Evolutionary conservation across 1,140 invertebrate genomes (phyloP).

Genomic region (Ladona fulva): DNA sequence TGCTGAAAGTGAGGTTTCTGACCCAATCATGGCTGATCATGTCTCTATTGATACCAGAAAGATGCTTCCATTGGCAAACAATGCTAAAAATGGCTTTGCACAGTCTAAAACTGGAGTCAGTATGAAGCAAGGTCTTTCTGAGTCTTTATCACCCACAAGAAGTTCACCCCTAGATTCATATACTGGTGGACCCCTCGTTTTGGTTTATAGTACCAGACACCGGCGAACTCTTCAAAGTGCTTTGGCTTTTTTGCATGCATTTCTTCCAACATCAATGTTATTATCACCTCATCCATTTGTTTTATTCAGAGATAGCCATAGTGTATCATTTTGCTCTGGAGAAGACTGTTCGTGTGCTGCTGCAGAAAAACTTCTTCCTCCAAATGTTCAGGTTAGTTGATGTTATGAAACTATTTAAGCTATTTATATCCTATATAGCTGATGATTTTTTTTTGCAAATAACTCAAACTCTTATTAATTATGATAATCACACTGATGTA

Average conservation of each 20-base stretch:
- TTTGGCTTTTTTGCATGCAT: constrained; percentile 66
- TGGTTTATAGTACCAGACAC: constrained; percentile 73
- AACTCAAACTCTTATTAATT: no score
- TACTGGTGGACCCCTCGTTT: not conserved
- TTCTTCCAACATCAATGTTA: constrained; percentile 44
- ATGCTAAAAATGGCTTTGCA: not conserved
- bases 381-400: not conserved
- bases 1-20: not conserved
- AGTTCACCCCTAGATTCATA: not conserved
- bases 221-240: constrained; percentile 82
- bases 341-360: constrained; percentile 67
- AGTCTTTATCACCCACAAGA: not conserved
- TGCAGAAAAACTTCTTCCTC: constrained; percentile 41
- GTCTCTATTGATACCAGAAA: not conserved
- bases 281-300: constrained; percentile 36
- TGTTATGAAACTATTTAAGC: not conserved
- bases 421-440: not conserved
- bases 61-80: not conserved
- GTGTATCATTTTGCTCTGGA: constrained; percentile 73
- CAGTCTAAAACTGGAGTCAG: not conserved
- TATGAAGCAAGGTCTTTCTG: not conserved
- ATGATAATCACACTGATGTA: no score
- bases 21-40: not conserved
- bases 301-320: constrained; percentile 58
- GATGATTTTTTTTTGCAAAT: no score